phyloP scores from a whole-genome alignment of 92 coral and sea anemone species.

The Hydrozoanthus gracilis region DNA sequence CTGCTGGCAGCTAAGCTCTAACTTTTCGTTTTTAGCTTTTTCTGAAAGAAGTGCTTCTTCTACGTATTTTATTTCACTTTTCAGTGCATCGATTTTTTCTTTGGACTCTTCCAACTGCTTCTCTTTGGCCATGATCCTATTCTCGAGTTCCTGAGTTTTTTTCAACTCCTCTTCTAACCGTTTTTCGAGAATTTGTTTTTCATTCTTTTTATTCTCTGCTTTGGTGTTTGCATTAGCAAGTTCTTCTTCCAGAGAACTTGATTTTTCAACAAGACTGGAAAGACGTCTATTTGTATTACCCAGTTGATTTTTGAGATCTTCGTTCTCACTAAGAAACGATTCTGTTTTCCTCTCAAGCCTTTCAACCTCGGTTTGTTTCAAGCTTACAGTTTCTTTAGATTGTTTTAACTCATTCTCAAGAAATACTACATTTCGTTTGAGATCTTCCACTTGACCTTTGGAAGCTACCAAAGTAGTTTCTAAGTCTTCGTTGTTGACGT shows the following conservation, averaged over 20 bases:
- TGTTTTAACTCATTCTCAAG: neutral
- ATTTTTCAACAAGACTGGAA: slow-evolving; percentile 54
- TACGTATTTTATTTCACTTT: neutral
- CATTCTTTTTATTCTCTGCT: neutral
- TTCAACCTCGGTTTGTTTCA: neutral
- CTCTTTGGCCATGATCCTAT: neutral
- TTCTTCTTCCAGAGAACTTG: slow-evolving; percentile 38
- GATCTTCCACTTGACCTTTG: neutral
- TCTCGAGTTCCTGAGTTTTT: slow-evolving; percentile 6
- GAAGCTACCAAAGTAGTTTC: slow-evolving; percentile 19
- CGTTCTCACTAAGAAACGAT: slow-evolving; percentile 34
- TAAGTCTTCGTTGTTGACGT: slow-evolving; percentile 2
- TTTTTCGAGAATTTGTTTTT: slow-evolving; percentile 3
- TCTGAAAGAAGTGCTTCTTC: neutral
- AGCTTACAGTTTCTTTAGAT: neutral
- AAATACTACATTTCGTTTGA: neutral
- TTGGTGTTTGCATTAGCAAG: slow-evolving; percentile 50
- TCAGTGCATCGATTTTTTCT: neutral
- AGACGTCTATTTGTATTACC: slow-evolving; percentile 33
- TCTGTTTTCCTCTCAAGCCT: neutral
- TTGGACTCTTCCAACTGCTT: slow-evolving; percentile 19
- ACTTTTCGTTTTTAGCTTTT: slow-evolving; percentile 41
- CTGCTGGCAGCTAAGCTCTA: slow-evolving; percentile 63
- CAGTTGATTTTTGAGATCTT: slow-evolving; percentile 42
- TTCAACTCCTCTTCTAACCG: slow-evolving; percentile 10